A percentile compares a stretch with the other conserved stretches of the same genome.
Evolutionary conservation across 2,888 invertebrate species (phyloP).

Genomic region (Ophonus ardosiacus): DNA sequence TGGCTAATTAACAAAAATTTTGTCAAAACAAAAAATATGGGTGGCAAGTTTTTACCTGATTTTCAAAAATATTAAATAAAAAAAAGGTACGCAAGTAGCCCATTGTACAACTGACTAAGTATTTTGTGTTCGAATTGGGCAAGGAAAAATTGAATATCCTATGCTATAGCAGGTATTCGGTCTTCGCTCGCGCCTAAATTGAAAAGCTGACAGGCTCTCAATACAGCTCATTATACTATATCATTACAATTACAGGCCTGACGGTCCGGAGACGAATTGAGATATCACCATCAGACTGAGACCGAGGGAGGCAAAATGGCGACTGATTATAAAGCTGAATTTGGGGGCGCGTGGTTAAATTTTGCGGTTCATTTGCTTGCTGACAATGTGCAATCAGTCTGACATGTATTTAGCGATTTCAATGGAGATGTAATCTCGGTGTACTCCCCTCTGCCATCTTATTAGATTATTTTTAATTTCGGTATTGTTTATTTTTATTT

Average conservation of each 20-base stretch:
- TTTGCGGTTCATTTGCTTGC: constrained; percentile 70
- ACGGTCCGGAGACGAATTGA: constrained; percentile 69
- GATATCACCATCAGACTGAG: constrained; percentile 64
- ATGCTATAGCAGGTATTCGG: not conserved
- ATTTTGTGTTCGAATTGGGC: not conserved
- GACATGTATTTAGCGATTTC: constrained; percentile 55
- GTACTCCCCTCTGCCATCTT: constrained; percentile 14
- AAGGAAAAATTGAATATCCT: not conserved
- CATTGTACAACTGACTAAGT: not conserved
- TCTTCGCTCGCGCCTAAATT: constrained; percentile 29
- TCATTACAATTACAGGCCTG: constrained; percentile 70
- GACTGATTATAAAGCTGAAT: constrained; percentile 69
- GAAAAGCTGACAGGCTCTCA: constrained; percentile 65
- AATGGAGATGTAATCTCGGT: constrained; percentile 41
- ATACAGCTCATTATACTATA: constrained; percentile 69
- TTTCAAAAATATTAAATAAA: too few relatives aligned
- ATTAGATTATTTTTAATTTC: constrained; percentile 61
- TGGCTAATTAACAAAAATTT: too few relatives aligned
- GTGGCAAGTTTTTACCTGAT: too few relatives aligned
- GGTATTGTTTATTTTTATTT: constrained; percentile 50
- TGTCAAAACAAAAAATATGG: too few relatives aligned
- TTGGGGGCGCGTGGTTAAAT: constrained; percentile 67
- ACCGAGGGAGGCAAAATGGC: constrained; percentile 68
- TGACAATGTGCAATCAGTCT: constrained; percentile 71
- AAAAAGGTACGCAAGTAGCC: too few relatives aligned